phyloP scores from a whole-genome alignment of 2,888 invertebrate genomes.

The Acanthopleura granulata region DNA sequence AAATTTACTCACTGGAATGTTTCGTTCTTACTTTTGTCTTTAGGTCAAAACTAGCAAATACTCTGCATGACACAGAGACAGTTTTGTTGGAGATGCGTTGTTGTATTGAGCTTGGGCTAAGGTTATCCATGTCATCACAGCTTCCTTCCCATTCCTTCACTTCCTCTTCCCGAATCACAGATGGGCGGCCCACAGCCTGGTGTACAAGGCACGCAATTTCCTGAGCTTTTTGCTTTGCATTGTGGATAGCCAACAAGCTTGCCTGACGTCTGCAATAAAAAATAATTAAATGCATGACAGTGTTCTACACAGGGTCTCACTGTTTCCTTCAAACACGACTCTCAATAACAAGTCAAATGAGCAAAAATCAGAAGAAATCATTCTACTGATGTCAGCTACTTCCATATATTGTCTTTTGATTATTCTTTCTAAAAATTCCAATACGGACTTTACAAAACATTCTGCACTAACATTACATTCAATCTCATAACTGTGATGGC shows the following conservation, averaged over 20 bases:
- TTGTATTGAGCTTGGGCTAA: constrained; percentile 48
- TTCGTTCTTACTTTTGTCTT: constrained; percentile 54
- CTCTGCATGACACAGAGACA: constrained; percentile 54
- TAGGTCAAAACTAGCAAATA: constrained; percentile 59
- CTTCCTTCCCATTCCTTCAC: constrained; percentile 53
- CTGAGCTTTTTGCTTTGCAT: constrained; percentile 62
- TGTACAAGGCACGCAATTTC: constrained; percentile 62
- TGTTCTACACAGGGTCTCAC: background rate
- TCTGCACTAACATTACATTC: too few relatives aligned
- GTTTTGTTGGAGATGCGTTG: constrained; percentile 54
- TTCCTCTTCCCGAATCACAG: constrained; percentile 56
- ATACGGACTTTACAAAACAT: too few relatives aligned
- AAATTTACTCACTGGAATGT: background rate
- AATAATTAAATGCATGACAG: background rate
- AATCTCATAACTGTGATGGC: too few relatives aligned
- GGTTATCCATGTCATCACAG: constrained; percentile 40
- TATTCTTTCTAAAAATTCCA: too few relatives aligned
- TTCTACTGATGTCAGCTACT: too few relatives aligned
- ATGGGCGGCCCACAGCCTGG: constrained; percentile 53
- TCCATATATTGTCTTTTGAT: too few relatives aligned
- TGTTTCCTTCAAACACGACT: background rate
- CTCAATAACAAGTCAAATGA: too few relatives aligned
- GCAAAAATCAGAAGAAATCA: too few relatives aligned
- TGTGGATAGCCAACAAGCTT: constrained; percentile 59
- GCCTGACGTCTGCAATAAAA: constrained; percentile 54